Base-by-base conservation (phyloP, 2,113 vertebrate species). In the Corythornis vintsioides region DNA sequence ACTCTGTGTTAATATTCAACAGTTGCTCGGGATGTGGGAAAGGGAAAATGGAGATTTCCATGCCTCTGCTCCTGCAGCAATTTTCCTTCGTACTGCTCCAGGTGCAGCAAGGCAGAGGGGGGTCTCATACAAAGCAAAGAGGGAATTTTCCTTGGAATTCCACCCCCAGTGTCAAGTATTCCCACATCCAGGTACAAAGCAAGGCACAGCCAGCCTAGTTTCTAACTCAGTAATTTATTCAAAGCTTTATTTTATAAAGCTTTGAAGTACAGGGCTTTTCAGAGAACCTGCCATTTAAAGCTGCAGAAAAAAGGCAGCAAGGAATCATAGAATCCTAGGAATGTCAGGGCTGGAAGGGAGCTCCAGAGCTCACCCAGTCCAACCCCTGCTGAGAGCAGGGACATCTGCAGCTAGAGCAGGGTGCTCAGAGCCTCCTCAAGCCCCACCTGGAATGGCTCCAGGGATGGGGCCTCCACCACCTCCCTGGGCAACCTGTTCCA, bases 91-190 rank as follows among this genome's bases (percentile, higher is more conserved):
- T 43, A 6, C n/a, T 66, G 50, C 71, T 65, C 70, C 24, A 69
- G 33, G 43, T 26, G 8, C 55, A 24, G 65, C 56, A 80, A 91
- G 26, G 29, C 63, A 12, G 75, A 12, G 75, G 29, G 28, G 56
- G 57, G 66, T 63, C 71, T 60, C 16, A 3, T 4, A 31, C 66
- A 50, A 86, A 79, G 35, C 12, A 52, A 84, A 92, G 66, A 31
- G 47, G 74, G 61, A 31, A 89, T 95, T 93, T 95, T 92, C 67
- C 77, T 82, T 72, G 71, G 78, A 93, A 93, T 91, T 91, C 71
- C 63, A 72, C 63, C 60, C 15, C 61, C 35, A 6, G 24, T 65
- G 56, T 65, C 66, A 90, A 88, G 66, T 38, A 82, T 92, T 95
- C 88, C 93, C 73, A 89, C 79, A 92, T 73, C 85, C 43, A 88